phyloP scores from a whole-genome alignment of 2,888 invertebrate genomes.

The Mythimna pallens region DNA sequence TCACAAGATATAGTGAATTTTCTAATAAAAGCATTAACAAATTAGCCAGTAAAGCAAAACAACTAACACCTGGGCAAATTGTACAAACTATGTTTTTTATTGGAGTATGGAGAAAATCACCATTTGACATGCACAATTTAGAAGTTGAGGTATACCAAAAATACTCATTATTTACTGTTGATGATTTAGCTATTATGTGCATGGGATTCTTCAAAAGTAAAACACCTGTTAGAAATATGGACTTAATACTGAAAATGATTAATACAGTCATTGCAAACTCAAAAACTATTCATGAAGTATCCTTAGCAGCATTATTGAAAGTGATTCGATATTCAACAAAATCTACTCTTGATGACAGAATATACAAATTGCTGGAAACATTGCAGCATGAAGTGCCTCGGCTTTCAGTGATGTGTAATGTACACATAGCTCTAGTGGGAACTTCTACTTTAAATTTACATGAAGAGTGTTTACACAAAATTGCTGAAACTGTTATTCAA shows the following conservation, averaged over 20 bases:
- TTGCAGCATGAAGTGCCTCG: constrained; percentile 90
- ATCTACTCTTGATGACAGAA: constrained; percentile 81
- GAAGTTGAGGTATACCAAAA: constrained; percentile 90
- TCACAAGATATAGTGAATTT: constrained; percentile 90
- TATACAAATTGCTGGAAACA: constrained; percentile 88
- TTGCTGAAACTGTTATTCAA: constrained; percentile 88
- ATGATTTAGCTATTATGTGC: constrained; percentile 93
- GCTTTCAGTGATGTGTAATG: constrained; percentile 91
- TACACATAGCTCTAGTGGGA: constrained; percentile 92
- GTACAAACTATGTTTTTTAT: constrained; percentile 93
- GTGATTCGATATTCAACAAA: constrained; percentile 91
- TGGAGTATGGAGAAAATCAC: constrained; percentile 90
- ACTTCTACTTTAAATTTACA: constrained; percentile 85
- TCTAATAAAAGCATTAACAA: constrained; percentile 88
- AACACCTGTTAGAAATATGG: constrained; percentile 90
- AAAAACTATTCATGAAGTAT: constrained; percentile 91
- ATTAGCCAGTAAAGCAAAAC: constrained; percentile 90
- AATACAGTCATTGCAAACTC: constrained; percentile 87
- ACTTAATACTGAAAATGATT: constrained; percentile 88
- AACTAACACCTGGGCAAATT: constrained; percentile 91
- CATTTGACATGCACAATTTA: constrained; percentile 92
- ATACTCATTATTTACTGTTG: constrained; percentile 90
- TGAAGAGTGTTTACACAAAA: constrained; percentile 77
- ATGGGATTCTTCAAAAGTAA: constrained; percentile 95
- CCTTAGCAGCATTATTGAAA: constrained; percentile 92